Evolutionary conservation across 1,140 invertebrate species (phyloP).

Genomic region (Wasmannia auropunctata): DNA sequence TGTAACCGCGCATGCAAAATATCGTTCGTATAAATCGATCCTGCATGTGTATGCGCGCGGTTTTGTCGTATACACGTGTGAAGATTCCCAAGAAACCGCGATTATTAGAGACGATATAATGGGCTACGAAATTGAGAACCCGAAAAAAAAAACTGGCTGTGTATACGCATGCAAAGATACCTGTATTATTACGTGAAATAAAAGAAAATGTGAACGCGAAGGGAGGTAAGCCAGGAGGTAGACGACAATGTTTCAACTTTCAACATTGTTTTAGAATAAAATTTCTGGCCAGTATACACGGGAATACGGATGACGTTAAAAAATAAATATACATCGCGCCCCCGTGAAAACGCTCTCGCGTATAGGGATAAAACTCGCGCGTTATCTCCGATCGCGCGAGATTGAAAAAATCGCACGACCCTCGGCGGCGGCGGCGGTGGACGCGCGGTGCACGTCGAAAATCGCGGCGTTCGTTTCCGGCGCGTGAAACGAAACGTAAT

Average conservation of each 20-base stretch:
- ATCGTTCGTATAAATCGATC: not conserved
- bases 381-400: constrained; percentile 25
- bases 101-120: not conserved
- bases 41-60: not conserved
- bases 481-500: constrained; percentile 76
- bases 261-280: constrained; percentile 9
- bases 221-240: not conserved
- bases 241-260: no score
- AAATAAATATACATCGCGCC: constrained; percentile 2
- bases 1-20: constrained; percentile 81
- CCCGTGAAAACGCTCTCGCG: not conserved
- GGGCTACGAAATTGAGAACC: not conserved
- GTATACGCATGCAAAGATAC: no score
- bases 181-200: not conserved
- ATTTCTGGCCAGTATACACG: not conserved
- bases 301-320: not conserved
- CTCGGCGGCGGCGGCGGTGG: constrained; percentile 33
- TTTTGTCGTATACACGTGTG: not conserved
- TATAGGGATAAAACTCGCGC: not conserved
- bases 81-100: not conserved
- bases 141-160: not conserved
- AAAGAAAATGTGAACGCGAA: not conserved
- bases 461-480: constrained; percentile 40
- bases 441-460: constrained; percentile 25
- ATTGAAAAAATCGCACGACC: constrained; percentile 15